Conservation (phyloP, 2,888 invertebrate species). For the Acronicta alni region DNA sequence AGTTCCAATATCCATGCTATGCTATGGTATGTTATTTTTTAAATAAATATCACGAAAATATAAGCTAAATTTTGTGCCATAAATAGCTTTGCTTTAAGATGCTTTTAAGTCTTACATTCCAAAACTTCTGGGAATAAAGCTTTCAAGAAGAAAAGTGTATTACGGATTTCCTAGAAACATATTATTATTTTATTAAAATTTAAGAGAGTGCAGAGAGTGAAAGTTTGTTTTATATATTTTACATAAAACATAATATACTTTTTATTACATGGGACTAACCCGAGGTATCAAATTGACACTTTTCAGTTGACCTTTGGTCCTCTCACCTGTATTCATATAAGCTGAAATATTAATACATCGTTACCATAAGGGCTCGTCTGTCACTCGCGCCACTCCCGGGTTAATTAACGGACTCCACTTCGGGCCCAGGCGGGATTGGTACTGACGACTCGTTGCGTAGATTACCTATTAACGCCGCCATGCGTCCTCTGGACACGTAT, state of each 20-base stretch:
- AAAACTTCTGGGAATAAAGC: conserved; percentile 38
- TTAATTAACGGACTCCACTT: conserved; percentile 54
- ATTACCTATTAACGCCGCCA: conserved; percentile 55
- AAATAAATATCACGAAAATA: not conserved
- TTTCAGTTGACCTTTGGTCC: conserved; percentile 31
- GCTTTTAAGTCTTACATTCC: conserved; percentile 19
- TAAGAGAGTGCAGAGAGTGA: conserved; percentile 9
- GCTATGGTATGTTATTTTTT: too few relatives aligned
- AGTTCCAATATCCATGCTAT: too few relatives aligned
- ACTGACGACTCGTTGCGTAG: conserved; percentile 49
- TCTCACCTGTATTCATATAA: conserved; percentile 19
- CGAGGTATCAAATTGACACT: conserved; percentile 19
- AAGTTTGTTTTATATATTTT: too few relatives aligned
- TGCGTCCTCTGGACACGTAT: conserved; percentile 17
- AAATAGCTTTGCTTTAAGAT: conserved; percentile 16
- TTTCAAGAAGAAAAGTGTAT: conserved; percentile 35
- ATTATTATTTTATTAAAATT: conserved; percentile 42
- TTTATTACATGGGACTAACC: too few relatives aligned
- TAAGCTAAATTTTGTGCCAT: conserved; percentile 3
- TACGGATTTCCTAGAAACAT: conserved; percentile 27
- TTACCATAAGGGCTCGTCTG: conserved; percentile 37
- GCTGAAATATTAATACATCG: conserved; percentile 50
- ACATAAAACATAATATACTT: not conserved
- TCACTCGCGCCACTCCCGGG: conserved; percentile 16
- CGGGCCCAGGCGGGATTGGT: conserved; percentile 51